Conservation (phyloP, 92 coral and sea anemone species). For the Palythoa grandiflora region DNA sequence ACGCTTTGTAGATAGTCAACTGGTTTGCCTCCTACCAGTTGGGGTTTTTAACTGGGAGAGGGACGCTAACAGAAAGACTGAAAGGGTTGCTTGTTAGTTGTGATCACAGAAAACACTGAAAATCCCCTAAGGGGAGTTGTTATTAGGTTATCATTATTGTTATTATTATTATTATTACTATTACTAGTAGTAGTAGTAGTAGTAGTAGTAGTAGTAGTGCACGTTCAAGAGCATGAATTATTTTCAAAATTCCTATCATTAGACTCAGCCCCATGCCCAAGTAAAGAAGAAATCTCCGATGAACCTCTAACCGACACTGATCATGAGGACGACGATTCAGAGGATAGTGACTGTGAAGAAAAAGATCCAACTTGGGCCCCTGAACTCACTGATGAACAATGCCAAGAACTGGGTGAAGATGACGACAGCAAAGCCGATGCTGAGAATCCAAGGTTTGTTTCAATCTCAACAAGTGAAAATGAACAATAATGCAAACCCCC, state of each 20-base stretch:
- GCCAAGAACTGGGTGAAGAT: conserved; percentile 51
- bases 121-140: no score
- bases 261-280: conserved; percentile 6
- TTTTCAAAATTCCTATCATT: neutral
- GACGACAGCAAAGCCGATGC: conserved; percentile 47
- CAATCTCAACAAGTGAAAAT: neutral
- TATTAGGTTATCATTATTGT: no score
- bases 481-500: neutral
- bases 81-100: no score
- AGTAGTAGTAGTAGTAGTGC: neutral
- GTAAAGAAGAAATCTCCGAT: neutral
- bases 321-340: conserved; percentile 30
- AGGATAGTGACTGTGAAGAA: conserved; percentile 36
- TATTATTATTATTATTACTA: no score
- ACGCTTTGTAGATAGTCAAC: no score
- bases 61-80: no score
- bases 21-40: no score
- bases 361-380: conserved; percentile 65
- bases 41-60: no score
- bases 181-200: no score
- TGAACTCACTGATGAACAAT: conserved; percentile 52
- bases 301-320: conserved; percentile 15
- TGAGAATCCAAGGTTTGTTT: conserved; percentile 45
- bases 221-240: neutral
- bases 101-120: no score